phyloP scores from a whole-genome alignment of 1,140 invertebrate genomes.

The Drosophila albomicans region DNA sequence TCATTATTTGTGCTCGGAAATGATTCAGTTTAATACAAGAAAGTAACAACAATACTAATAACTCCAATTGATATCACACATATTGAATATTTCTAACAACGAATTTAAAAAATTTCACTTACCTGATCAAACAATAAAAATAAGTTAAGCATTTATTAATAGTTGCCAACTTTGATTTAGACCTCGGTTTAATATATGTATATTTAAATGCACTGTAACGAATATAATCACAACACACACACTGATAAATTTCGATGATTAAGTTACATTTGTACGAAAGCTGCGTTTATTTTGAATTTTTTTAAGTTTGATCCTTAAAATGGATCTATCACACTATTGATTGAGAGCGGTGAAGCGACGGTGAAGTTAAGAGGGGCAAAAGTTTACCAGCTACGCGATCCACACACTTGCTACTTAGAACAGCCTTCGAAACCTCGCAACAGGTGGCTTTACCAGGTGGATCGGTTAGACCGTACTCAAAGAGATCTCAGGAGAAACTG shows the following conservation, averaged over 20 bases:
- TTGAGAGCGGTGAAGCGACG: neutral
- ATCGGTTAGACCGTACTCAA: conserved; percentile 68
- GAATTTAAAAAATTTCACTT: neutral
- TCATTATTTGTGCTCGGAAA: neutral
- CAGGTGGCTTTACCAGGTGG: conserved; percentile 50
- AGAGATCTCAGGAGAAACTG: conserved; percentile 81
- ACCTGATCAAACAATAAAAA: neutral
- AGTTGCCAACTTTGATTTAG: neutral
- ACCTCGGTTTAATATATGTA: neutral
- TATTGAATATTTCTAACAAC: too few species aligned
- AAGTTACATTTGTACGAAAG: neutral
- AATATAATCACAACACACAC: conserved; percentile 1
- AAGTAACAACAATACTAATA: too few species aligned
- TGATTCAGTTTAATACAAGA: too few species aligned
- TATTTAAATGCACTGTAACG: neutral
- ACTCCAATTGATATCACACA: too few species aligned
- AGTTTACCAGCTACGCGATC: conserved; percentile 17
- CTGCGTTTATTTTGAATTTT: too few species aligned
- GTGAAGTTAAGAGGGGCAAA: neutral
- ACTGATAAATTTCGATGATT: neutral
- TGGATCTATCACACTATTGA: neutral
- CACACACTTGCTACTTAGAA: conserved; percentile 55
- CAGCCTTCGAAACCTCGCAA: conserved; percentile 6
- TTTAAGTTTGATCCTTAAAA: too few species aligned
- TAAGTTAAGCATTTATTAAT: neutral